A percentile compares a stretch with the other conserved stretches of the same genome.
These are phyloP conservation scores for Pollachius pollachius DNA, from an alignment of 2,113 vertebrate species.

Conservation along the genomic window DNA sequence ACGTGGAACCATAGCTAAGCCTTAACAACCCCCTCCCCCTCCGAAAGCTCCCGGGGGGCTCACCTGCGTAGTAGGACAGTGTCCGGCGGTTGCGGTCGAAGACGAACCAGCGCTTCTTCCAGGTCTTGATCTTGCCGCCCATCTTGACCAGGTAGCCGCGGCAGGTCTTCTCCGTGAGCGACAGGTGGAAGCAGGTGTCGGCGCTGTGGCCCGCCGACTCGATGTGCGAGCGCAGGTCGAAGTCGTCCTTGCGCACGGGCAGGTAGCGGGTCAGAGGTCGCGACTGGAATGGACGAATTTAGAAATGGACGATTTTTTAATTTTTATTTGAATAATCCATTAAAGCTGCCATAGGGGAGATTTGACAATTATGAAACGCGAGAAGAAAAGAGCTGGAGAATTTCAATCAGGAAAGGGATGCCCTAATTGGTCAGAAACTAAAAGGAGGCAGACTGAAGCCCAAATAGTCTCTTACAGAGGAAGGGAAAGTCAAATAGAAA, in stretches of 20 bases:
- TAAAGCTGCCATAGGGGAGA: no score
- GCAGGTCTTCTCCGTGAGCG: slow-evolving; percentile 93
- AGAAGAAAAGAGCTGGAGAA: no score
- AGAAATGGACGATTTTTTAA: no score
- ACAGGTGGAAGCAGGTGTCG: slow-evolving; percentile 90
- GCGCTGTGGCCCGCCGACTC: slow-evolving; percentile 91
- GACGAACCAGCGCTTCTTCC: slow-evolving; percentile 97
- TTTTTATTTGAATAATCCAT: slow-evolving; percentile 1
- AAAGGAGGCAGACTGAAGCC: no score
- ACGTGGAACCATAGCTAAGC: no score
- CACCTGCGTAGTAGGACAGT: slow-evolving; percentile 91
- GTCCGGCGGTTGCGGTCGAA: slow-evolving; percentile 95
- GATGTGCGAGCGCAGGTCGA: slow-evolving; percentile 88
- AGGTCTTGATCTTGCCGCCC: slow-evolving; percentile 98
- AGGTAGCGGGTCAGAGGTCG: slow-evolving; percentile 94
- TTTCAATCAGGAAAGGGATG: no score
- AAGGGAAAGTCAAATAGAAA: neutral
- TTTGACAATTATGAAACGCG: no score
- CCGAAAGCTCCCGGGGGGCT: neutral
- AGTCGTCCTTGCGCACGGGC: slow-evolving; percentile 91
- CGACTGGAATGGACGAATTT: slow-evolving; percentile 67
- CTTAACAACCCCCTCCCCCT: no score
- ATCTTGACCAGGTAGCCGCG: slow-evolving; percentile 94
- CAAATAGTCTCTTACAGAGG: neutral
- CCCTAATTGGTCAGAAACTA: no score